Evolutionary conservation across 2,113 vertebrate species (phyloP), one percentile per base, ranked within the genome.

Genomic region (Calidris pugnax): DNA sequence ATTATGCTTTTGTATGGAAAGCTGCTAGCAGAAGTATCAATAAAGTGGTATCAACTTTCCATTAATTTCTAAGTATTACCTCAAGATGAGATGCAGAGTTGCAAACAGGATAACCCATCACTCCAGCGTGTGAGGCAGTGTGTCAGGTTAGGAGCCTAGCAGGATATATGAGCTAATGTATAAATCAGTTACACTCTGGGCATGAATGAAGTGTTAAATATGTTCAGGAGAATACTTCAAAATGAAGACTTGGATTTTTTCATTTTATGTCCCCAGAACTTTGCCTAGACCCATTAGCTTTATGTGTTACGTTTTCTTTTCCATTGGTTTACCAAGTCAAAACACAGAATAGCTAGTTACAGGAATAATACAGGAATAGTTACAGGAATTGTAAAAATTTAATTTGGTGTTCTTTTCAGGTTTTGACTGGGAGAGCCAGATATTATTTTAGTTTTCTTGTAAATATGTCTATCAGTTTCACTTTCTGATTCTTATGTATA

Each of bases 11-110:
- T 72, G 37, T 45, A 39, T 32, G 16, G 62, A 71, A 93, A 66
- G 37, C 78, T 90, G 85, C 75, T 82, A 71, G 72, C 39, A 68
- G 51, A 67, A 89, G 56, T 86, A 79, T 89, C 91, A 96, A 51
- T 96, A 91, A 92, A 94, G 67, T 67, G 75, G 59, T 93, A 75
- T 72, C 93, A 98, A 97, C 87, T 71, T 88, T 24, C 67, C 53
- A 72, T 85, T 97, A 95, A 97, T 97, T 95, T 92, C 73, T 69
- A 35, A 72, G 57, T 90, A 62, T 95, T 97, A 78, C 22, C 79
- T 94, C 3, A 7, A 81, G 72, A 75, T 33, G 37, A 96, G 95
- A 91, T 90, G 57, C 67, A 50, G 81, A 91, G 74, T 94, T 74
- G 56, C 77, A 53, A 32, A 47, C 72, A 56, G 73, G 91, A 87